phyloP scores from a whole-genome alignment of 2,888 invertebrate species.

The Trissolcus brochymenae region DNA sequence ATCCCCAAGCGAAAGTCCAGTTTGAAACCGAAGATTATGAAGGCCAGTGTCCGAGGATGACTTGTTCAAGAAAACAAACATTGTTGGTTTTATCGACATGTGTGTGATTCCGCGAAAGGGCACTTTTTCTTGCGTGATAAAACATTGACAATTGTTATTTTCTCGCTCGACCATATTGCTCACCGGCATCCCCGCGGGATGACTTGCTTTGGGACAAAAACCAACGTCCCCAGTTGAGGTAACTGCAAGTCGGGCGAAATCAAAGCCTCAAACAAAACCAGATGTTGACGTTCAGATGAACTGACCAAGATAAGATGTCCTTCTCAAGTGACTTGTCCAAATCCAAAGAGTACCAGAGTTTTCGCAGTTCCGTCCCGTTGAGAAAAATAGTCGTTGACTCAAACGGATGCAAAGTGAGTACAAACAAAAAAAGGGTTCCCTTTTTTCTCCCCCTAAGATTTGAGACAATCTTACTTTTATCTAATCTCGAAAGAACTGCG shows the following conservation, averaged over 20 bases:
- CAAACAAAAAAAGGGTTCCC: slow-evolving; percentile 28
- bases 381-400: slow-evolving; percentile 88
- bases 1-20: slow-evolving; percentile 2
- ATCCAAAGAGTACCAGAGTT: slow-evolving; percentile 87
- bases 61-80: slow-evolving; percentile 15
- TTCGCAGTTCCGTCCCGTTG: slow-evolving; percentile 86
- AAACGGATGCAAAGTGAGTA: slow-evolving; percentile 84
- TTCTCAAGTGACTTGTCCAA: slow-evolving; percentile 84
- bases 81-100: slow-evolving; percentile 31
- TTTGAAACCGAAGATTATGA: slow-evolving; percentile 25
- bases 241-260: background rate
- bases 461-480: background rate
- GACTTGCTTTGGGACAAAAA: slow-evolving; percentile 3
- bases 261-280: background rate
- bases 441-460: background rate
- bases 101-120: slow-evolving; percentile 18
- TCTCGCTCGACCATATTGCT: slow-evolving; percentile 4
- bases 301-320: slow-evolving; percentile 78
- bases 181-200: slow-evolving; percentile 12
- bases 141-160: slow-evolving; percentile 12
- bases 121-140: slow-evolving; percentile 12
- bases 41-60: slow-evolving; percentile 26
- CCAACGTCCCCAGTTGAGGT: background rate
- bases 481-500: background rate
- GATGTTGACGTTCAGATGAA: background rate